phyloP scores from a whole-genome alignment of 2,113 vertebrate species.

The Melanostigma gelatinosum region DNA sequence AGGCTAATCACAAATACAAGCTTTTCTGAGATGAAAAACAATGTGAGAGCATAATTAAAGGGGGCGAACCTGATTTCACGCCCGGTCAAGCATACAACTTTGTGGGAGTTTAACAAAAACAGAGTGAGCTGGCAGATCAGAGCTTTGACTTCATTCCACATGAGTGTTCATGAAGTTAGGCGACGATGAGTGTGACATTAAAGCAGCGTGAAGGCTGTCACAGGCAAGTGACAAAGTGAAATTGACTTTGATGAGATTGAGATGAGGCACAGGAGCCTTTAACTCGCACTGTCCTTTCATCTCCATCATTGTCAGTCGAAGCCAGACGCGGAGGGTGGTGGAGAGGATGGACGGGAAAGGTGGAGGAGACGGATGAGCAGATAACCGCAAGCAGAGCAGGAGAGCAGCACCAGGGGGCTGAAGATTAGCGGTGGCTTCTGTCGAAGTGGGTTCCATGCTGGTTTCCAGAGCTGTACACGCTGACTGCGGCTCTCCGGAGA shows the following conservation, averaged over 20 bases:
- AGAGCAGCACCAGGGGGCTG: conserved; percentile 25
- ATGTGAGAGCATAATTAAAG: conserved; percentile 29
- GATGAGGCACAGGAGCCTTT: conserved; percentile 48
- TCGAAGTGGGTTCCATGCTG: conserved; percentile 51
- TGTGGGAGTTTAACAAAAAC: conserved; percentile 44
- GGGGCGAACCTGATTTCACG: conserved; percentile 33
- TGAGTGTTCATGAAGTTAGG: conserved; percentile 42
- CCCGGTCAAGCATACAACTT: conserved; percentile 40
- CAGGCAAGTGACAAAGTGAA: conserved; percentile 50
- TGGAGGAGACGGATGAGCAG: conserved; percentile 29
- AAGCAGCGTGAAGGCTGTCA: conserved; percentile 65
- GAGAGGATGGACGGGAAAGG: conserved; percentile 28
- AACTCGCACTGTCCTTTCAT: conserved; percentile 52
- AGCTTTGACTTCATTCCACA: conserved; percentile 43
- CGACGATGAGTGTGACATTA: conserved; percentile 55
- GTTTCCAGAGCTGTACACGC: conserved; percentile 67
- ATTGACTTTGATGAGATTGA: conserved; percentile 63
- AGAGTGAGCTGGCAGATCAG: conserved; percentile 38
- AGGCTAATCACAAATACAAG: conserved; percentile 11
- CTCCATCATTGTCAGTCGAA: conserved; percentile 53
- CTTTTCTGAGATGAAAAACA: conserved; percentile 40
- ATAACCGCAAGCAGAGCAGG: conserved; percentile 31
- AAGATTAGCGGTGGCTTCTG: conserved; percentile 44
- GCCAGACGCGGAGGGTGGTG: conserved; percentile 15
- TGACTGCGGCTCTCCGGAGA: conserved; percentile 57